phyloP scores from a whole-genome alignment of 2,797 vertebrate genomes.

The Pyrrhura leucotis region DNA sequence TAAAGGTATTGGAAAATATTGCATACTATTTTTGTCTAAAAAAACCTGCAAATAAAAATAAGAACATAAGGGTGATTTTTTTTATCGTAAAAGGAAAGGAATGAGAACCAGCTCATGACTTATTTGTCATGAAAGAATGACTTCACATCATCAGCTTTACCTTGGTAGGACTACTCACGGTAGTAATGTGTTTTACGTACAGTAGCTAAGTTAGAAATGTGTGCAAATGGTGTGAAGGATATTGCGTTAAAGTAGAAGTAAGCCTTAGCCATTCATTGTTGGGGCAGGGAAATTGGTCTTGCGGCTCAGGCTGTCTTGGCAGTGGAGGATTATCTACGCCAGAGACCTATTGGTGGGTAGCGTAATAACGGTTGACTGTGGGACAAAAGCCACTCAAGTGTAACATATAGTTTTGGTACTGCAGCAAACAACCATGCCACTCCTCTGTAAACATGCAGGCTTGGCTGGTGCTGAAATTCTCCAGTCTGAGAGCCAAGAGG shows the following conservation, averaged over 20 bases:
- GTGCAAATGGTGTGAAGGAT: not conserved
- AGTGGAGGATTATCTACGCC: not conserved
- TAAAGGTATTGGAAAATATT: constrained; percentile 86
- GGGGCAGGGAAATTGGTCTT: not conserved
- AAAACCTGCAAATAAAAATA: not conserved
- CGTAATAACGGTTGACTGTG: not conserved
- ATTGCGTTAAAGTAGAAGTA: not conserved
- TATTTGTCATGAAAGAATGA: not conserved
- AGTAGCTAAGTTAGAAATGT: not conserved
- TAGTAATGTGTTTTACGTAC: not conserved
- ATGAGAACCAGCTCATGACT: not conserved
- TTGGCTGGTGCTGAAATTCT: not conserved
- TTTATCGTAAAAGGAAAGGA: not conserved
- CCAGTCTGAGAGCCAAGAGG: not conserved
- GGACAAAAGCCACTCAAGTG: not conserved
- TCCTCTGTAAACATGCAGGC: not conserved
- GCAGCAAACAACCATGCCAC: not conserved
- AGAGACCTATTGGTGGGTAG: not conserved
- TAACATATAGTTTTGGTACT: not conserved
- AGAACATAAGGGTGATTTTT: not conserved
- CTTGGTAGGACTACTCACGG: not conserved
- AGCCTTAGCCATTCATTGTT: not conserved
- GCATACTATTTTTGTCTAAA: not conserved
- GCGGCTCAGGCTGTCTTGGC: not conserved
- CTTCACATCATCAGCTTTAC: not conserved